A percentile compares a stretch with the other conserved stretches of the same genome.
Evolutionary conservation across 2,888 invertebrate species (phyloP).

Genomic region (Eilema griseolum): DNA sequence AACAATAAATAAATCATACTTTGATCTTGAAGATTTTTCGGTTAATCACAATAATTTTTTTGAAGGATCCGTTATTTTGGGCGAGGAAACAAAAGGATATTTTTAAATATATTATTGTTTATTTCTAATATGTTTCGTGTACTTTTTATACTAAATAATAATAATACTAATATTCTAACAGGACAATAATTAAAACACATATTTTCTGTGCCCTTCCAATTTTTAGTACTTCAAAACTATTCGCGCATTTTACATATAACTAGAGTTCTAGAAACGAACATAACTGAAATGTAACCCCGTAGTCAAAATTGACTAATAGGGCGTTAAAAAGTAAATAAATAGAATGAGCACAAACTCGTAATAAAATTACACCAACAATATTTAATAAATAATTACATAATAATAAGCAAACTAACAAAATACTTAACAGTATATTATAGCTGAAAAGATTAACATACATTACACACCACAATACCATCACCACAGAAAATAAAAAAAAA

Average conservation of each 20-base stretch:
- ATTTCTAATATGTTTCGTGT: not conserved
- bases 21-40: not conserved
- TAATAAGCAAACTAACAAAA: not conserved
- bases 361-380: not conserved
- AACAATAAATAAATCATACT: not conserved
- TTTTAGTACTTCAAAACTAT: not conserved
- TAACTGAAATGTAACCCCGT: not conserved
- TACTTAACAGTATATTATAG: not conserved
- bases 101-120: no score
- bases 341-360: not conserved
- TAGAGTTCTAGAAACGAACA: not conserved
- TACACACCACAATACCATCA: slow-evolving; percentile 41
- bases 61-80: not conserved
- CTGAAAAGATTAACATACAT: not conserved
- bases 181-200: not conserved
- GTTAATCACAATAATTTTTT: not conserved
- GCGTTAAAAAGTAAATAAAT: not conserved
- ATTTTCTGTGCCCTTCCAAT: not conserved
- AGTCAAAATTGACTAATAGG: not conserved
- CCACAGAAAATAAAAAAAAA: slow-evolving; percentile 23
- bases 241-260: not conserved
- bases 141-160: not conserved
- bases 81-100: not conserved
- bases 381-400: not conserved
- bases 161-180: not conserved